Percentiles rank a stretch among this genome's conserved stretches.
phyloP scores from a whole-genome alignment of 1,140 invertebrate genomes.

The Saccostrea cuccullata region DNA sequence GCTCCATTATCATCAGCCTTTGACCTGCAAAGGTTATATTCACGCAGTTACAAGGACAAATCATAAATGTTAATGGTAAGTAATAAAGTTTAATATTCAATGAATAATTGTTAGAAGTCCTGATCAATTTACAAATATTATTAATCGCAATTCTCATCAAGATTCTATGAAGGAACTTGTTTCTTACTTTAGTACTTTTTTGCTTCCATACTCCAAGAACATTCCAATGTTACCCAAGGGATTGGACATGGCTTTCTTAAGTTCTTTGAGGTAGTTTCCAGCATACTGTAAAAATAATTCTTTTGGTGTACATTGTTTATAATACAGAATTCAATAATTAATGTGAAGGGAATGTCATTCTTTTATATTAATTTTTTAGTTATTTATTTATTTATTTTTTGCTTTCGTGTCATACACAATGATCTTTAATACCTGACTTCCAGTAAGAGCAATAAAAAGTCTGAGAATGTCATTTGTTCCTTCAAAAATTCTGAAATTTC shows the following conservation, averaged over 20 bases:
- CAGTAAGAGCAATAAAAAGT: slow-evolving; percentile 96
- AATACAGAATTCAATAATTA: not conserved
- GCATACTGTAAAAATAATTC: slow-evolving; percentile 78
- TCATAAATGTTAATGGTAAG: no score
- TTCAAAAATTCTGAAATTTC: slow-evolving; percentile 99
- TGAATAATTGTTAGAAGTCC: no score
- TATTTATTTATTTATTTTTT: not conserved
- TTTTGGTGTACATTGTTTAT: not conserved
- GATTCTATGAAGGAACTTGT: not conserved
- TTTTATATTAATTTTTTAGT: not conserved
- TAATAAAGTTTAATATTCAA: no score
- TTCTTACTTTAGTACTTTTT: slow-evolving; percentile 81
- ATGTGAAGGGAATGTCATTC: no score
- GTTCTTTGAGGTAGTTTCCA: slow-evolving; percentile 79
- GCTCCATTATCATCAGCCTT: slow-evolving; percentile 11
- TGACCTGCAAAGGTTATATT: not conserved
- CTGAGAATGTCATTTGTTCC: slow-evolving; percentile 99
- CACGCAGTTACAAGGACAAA: not conserved
- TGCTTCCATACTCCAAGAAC: slow-evolving; percentile 89
- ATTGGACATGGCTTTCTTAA: slow-evolving; percentile 80
- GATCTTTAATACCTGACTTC: slow-evolving; percentile 79
- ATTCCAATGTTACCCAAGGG: slow-evolving; percentile 80
- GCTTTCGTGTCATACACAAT: not conserved
- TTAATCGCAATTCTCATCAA: no score
- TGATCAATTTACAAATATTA: no score